A percentile compares a stretch with the other conserved stretches of the same genome.
Conservation (phyloP, 2,888 invertebrate species). For the Drosophila maculinotata region DNA sequence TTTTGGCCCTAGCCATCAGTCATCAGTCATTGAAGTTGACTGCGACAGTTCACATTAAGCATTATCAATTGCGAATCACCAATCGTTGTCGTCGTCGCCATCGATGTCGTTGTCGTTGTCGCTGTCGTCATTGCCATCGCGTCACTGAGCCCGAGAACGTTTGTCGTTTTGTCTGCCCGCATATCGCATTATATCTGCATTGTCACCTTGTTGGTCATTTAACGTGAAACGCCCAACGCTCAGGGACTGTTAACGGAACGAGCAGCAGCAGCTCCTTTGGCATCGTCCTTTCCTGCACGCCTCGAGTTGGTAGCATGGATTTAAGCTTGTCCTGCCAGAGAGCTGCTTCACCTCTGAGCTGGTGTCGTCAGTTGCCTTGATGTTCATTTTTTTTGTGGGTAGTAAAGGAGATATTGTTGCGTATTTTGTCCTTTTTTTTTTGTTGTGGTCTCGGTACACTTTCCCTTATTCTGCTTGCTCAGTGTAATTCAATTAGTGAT, state of each 20-base stretch:
- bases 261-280: neutral
- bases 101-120: conserved; percentile 40
- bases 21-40: conserved; percentile 59
- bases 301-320: conserved; percentile 35
- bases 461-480: conserved; percentile 3
- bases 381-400: neutral
- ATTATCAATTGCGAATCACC: conserved; percentile 65
- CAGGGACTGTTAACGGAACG: neutral
- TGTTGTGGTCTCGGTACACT: conserved; percentile 24
- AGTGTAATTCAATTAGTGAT: conserved; percentile 44
- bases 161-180: conserved; percentile 60
- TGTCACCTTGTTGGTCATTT: conserved; percentile 80
- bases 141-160: conserved; percentile 44
- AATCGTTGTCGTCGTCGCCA: conserved; percentile 56
- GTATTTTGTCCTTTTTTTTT: conserved; percentile 2
- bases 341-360: conserved; percentile 10
- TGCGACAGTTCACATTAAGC: conserved; percentile 54
- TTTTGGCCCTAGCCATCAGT: conserved; percentile 15
- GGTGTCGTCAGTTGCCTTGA: conserved; percentile 1
- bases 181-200: conserved; percentile 80
- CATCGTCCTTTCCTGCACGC: conserved; percentile 23
- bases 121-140: conserved; percentile 5
- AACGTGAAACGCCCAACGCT: conserved; percentile 57
- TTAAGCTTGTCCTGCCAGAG: conserved; percentile 42
- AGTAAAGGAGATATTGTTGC: conserved; percentile 5